Evolutionary conservation across 1,140 invertebrate species (phyloP), one percentile per base, ranked within the genome.

Genomic region (Psix sp.): DNA sequence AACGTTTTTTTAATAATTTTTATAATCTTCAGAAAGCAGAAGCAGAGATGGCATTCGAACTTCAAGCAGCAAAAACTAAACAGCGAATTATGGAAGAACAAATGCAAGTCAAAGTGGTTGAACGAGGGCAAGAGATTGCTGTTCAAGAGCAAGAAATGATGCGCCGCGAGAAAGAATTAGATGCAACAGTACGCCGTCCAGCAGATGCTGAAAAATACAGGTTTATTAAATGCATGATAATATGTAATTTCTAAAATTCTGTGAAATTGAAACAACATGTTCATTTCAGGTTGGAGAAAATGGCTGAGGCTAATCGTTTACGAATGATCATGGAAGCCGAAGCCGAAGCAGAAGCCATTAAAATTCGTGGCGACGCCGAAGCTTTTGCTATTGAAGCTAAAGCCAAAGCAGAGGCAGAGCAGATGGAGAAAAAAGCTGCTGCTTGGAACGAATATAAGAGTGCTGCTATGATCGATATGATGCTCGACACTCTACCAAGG

Each of bases 401-500:
- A 85, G 97, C 96, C 0, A 95, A 93, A 76, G 97, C 97, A 6
- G 97, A 99, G 81, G 96, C 96, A 3, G 96, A 97, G 87, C 96
- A 97, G 88, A 97, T 98, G 94, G 91, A 93, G 0, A 96, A 96
- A 86, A 99, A 99, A 83, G 97, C 97, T 6, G 96, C 97, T 77
- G 97, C 97, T 15, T 98, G 93, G 91, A 95, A 94, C 80, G 95
- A 98, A 80, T 99, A 98, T 82, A 95, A 96, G 72, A 95, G 95
- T 67, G 97, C 97, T 39, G 97, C 97, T 24, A 97, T 98, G 92
- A 92, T 98, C 45, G 97, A 99, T 79, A 98, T 99, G 97, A 92
- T 98, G 80, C 90, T 99, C 14, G 95, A 98, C 49, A 95, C 94
- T n/a, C 86, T 99, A 79, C 97, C 97, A 29, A 98, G 96, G 91